Base-by-base conservation (phyloP, 1,140 invertebrate species). In the Sycophila sp. region DNA sequence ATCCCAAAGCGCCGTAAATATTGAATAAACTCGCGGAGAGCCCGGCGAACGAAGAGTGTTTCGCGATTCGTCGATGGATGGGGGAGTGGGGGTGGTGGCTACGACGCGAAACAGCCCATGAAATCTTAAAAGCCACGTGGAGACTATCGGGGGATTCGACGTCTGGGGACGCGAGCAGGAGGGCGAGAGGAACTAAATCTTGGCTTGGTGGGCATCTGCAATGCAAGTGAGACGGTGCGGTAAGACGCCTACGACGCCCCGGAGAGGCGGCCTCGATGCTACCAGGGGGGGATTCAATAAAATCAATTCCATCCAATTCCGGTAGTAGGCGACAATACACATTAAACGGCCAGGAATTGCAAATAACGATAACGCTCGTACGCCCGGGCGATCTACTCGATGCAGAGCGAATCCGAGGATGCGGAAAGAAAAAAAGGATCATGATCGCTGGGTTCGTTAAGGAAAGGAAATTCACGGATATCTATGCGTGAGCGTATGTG, bases 301-400 rank as follows among this genome's bases (percentile, higher is more conserved):
- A 68, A 68, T 68, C 65, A 68, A 68, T 68, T 59, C 30, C 55
- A 55, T 59, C 32, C 40, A 49, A 58, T 58, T 59, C 32, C 51
- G 24, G n/a, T n/a, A n/a, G n/a, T 13, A 19, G 26, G 28, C n/a
- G 62, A 45, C 65, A 58, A 67, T 67, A 67, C 42, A 34, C 55
- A 68, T 68, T 59, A 68, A 59, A 19, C 10, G 55, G 5, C 10
- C 13, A 26, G 32, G 55, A 68, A 68, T 68, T 68, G 55, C 55
- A 59, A 68, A 59, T 67, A 45, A 56, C 36, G 36, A 53, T 65
- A 53, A 51, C 15, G n/a, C 24, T 11, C 34, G 30, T 17, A 19
- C 15, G 40, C 15, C 6, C 19, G 10, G 2, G 1, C 17, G 10
- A 56, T 38, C 22, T 42, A 28, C 42, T 22, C 13, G 3, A 15